Percentiles rank a stretch among this genome's conserved stretches.
These are phyloP conservation scores for Salarias fasciatus DNA, from an alignment of 2,797 vertebrate species.

Conservation along the genomic window DNA sequence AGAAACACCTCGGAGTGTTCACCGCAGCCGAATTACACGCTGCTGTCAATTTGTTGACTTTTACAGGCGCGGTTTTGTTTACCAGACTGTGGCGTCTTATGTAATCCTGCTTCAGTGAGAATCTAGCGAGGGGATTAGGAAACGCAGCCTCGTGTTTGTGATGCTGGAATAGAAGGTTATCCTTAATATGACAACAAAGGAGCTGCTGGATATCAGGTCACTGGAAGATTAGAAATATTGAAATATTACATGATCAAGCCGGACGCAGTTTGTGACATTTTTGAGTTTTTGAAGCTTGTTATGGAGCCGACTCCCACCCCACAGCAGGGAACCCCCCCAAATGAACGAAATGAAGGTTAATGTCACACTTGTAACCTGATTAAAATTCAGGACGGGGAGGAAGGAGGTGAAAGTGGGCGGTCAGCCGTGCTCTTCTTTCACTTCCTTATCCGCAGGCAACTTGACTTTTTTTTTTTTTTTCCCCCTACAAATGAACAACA, in stretches of 20 bases:
- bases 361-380: constrained; percentile 64
- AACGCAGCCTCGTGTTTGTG: constrained; percentile 24
- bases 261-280: too few relatives aligned
- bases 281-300: too few relatives aligned
- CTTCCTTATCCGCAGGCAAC: too few relatives aligned
- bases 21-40: constrained; percentile 9
- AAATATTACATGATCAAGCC: too few relatives aligned
- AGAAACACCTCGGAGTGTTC: background rate
- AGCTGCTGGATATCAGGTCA: background rate
- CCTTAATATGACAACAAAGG: constrained; percentile 14
- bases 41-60: constrained; percentile 15
- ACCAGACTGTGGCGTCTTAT: constrained; percentile 3
- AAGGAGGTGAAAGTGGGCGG: background rate
- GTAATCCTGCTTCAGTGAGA: constrained; percentile 33
- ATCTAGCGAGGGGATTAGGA: constrained; percentile 34
- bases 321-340: too few relatives aligned
- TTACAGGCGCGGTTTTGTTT: constrained; percentile 23
- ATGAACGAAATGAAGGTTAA: constrained; percentile 75
- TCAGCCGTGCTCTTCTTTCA: constrained; percentile 12
- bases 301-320: too few relatives aligned
- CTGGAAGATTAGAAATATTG: too few relatives aligned
- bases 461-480: constrained; percentile 23
- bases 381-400: constrained; percentile 61
- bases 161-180: constrained; percentile 29
- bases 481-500: background rate